Conservation (phyloP, 2,888 invertebrate species). For the Dicranocentrus wangi region DNA sequence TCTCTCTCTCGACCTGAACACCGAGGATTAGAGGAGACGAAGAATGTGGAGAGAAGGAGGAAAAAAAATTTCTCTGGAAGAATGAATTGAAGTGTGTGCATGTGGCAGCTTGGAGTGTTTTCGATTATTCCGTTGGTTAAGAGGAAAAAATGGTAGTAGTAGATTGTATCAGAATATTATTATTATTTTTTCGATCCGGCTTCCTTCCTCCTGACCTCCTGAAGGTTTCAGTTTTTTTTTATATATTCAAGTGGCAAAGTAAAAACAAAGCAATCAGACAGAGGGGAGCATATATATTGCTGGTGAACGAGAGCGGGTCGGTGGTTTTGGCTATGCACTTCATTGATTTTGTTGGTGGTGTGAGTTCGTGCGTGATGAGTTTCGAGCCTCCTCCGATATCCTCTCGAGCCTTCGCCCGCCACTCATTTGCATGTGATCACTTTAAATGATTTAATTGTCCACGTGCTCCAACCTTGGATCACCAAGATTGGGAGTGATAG, state of each 20-base stretch:
- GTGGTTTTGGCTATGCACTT: too few relatives aligned
- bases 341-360: too few relatives aligned
- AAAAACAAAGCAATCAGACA: conserved; percentile 18
- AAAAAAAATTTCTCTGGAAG: too few relatives aligned
- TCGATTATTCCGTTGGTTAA: neutral
- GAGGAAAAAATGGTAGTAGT: conserved; percentile 6
- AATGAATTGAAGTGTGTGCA: neutral
- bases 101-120: neutral
- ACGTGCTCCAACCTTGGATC: conserved; percentile 39
- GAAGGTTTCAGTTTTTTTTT: conserved; percentile 1
- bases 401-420: too few relatives aligned
- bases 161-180: conserved; percentile 21
- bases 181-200: neutral
- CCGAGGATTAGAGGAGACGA: neutral
- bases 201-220: conserved; percentile 31
- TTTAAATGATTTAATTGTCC: conserved; percentile 57
- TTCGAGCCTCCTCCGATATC: too few relatives aligned
- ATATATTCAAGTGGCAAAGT: too few relatives aligned
- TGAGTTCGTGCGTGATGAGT: too few relatives aligned
- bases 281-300: too few relatives aligned
- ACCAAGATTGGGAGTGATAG: neutral
- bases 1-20: too few relatives aligned
- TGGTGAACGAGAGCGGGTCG: too few relatives aligned
- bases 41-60: neutral
- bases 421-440: conserved; percentile 26